phyloP scores from a whole-genome alignment of 2,797 vertebrate genomes.

The Crax fasciolata region DNA sequence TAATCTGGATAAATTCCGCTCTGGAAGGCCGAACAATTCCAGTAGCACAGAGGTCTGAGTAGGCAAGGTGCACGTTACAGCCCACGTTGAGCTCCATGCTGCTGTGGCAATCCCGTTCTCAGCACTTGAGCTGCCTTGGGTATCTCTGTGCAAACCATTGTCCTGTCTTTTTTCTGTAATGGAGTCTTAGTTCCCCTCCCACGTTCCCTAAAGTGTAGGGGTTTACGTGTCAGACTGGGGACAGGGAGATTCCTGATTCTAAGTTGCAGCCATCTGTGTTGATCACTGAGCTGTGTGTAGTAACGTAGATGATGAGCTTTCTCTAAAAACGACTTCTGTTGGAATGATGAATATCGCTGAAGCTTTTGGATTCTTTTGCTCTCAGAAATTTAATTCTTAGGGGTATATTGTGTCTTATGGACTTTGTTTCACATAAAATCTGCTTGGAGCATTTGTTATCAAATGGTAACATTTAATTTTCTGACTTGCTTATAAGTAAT shows the following conservation, averaged over 20 bases:
- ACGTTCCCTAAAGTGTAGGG: background rate
- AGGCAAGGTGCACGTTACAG: background rate
- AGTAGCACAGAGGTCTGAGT: background rate
- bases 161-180: background rate
- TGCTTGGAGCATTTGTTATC: background rate
- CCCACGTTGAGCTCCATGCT: background rate
- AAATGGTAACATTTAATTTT: background rate
- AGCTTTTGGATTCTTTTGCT: background rate
- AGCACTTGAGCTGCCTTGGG: background rate
- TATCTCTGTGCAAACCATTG: background rate
- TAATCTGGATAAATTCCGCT: background rate
- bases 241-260: background rate
- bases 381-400: background rate
- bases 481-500: background rate
- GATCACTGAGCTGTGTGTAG: background rate
- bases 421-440: background rate
- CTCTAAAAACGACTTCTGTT: background rate
- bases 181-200: background rate
- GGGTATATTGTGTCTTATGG: background rate
- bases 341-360: background rate
- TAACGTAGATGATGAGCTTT: background rate
- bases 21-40: background rate
- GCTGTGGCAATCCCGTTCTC: background rate
- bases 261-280: fast-evolving
- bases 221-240: background rate